Base-by-base conservation (phyloP, 2,888 invertebrate genomes). In the Tricholauxania praeusta region DNA sequence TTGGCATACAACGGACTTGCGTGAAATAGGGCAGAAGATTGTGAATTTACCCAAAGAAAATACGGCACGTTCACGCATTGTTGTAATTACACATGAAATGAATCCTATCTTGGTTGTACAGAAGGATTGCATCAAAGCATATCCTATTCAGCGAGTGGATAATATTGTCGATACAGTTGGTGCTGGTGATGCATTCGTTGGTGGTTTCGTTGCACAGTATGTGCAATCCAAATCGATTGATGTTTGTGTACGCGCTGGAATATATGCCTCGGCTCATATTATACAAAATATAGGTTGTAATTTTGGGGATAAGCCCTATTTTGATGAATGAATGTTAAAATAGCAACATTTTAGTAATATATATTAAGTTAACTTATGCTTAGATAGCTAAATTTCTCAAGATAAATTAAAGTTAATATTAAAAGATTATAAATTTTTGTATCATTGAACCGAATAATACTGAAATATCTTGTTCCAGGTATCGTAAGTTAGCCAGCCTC, bases 171-270 rank as follows among this genome's bases (percentile, higher is more conserved):
- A 99, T 86, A 99, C 99, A 0, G 99, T 99, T 88, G 99, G 99
- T 10, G 99, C 99, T 68, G 99, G 99, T 0, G 99, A 99, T 89
- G 98, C 98, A 1, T 99, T 99, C 89, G 93, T 96, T 59, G 99
- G 99, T 77, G 99, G 99, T 5, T 99, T 98, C 86, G 87, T 99
- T 66, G 91, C 97, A 12, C 97, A 98, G 87, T 90, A 93, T 82
- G 91, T 97, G 65, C 90, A 92, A 82, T 91, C 90, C 1, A 91
- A 92, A 81, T 85, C 92, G 1, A 87, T 95, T 55, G 92, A 92
- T 47, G 91, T 91, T 0, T 96, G 97, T 83, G 91, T 98, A 48
- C 91, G 92, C 76, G 96, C 96, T 85, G 98, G 94, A 0, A 93
- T 96, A 73, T 96, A 95, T 90, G 92, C 96, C 0, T 98, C 97